Conservation (phyloP, 2,797 vertebrate species). For the Sternarchorhynchus goeldii region DNA sequence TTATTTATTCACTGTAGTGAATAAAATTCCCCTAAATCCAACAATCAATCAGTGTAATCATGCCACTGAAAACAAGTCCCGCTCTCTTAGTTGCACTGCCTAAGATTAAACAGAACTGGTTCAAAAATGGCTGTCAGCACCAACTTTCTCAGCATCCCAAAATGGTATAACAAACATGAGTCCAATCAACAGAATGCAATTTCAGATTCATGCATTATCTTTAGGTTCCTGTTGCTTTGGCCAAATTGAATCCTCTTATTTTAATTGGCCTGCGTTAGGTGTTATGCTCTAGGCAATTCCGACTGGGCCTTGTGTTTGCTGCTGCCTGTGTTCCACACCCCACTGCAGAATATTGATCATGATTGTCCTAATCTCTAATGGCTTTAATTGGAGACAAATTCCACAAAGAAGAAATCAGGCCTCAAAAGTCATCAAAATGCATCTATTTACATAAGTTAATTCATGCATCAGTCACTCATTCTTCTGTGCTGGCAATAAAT, state of each 20-base stretch:
- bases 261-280: conserved; percentile 81
- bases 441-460: conserved; percentile 58
- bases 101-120: conserved; percentile 67
- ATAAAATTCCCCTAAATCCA: background rate
- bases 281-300: conserved; percentile 72
- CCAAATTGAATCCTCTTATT: conserved; percentile 84
- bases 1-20: background rate
- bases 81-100: conserved; percentile 53
- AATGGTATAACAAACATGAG: conserved; percentile 74
- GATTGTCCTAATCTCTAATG: conserved; percentile 73
- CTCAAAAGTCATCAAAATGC: conserved; percentile 65
- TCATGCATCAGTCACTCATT: conserved; percentile 44
- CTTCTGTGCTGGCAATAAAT: conserved; percentile 64
- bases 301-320: conserved; percentile 64
- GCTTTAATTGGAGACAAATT: conserved; percentile 74
- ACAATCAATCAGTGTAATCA: background rate
- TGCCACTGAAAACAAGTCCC: background rate
- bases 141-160: conserved; percentile 62
- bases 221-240: conserved; percentile 78
- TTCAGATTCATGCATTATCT: conserved; percentile 80
- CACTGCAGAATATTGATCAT: conserved; percentile 77
- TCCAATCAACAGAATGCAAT: conserved; percentile 67
- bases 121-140: conserved; percentile 60
- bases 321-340: conserved; percentile 68
- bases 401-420: conserved; percentile 69